These are phyloP conservation scores for Chaenogobius annularis DNA, from an alignment of 2,113 vertebrate genomes.

Conservation along the genomic window DNA sequence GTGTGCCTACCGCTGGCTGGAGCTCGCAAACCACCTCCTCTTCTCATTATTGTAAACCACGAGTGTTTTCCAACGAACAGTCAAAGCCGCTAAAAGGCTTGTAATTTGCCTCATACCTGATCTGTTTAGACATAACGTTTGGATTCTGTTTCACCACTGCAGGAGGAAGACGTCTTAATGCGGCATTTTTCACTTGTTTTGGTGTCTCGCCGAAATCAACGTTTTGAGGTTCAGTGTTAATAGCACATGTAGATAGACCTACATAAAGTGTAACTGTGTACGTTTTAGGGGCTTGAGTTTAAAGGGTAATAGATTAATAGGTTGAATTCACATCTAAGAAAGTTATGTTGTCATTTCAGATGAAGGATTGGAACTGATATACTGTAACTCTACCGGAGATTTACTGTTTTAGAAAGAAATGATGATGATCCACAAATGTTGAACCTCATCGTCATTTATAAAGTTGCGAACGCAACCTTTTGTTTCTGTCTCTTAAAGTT, in stretches of 20 bases:
- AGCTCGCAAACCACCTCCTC: constrained; percentile 54
- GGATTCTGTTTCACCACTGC: neutral
- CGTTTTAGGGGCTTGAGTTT: neutral
- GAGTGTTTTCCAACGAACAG: constrained; percentile 55
- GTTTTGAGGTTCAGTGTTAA: neutral
- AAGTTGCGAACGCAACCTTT: no score
- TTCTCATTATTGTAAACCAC: constrained; percentile 39
- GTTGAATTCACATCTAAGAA: no score
- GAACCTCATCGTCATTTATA: no score
- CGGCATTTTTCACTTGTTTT: constrained; percentile 16
- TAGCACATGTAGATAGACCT: neutral
- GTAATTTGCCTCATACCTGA: constrained; percentile 31
- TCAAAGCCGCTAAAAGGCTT: constrained; percentile 48
- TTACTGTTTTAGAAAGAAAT: no score
- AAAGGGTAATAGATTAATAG: neutral
- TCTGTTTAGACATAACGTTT: constrained; percentile 31
- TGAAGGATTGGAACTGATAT: no score
- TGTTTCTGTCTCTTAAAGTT: no score
- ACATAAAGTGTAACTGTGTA: neutral
- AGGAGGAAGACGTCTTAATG: neutral
- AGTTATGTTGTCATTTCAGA: no score
- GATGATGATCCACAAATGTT: no score
- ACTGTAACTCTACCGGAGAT: no score
- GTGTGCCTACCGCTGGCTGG: constrained; percentile 66
- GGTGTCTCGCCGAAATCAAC: neutral